These are phyloP conservation scores for Coptodon bakossiorum DNA, from an alignment of 2,113 vertebrate species.

Conservation along the genomic window DNA sequence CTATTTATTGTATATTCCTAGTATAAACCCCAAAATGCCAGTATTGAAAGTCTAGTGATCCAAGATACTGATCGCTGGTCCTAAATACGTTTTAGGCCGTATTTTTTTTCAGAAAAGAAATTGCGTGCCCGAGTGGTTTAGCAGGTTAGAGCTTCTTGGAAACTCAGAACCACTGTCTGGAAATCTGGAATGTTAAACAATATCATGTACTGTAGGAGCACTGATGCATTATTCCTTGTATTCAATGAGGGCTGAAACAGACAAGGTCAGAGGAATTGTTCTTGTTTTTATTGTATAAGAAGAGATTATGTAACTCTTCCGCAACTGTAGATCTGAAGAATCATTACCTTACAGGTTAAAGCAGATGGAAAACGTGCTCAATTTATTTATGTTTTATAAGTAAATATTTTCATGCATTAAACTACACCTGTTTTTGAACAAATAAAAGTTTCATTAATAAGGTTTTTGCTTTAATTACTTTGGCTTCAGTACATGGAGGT, in stretches of 20 bases:
- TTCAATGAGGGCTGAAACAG: not conserved
- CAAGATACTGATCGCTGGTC: not conserved
- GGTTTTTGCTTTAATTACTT: not conserved
- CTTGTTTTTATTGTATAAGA: not conserved
- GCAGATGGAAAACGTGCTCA: not conserved
- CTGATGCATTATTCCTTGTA: not conserved
- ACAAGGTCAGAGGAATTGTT: not conserved
- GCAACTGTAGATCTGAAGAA: not conserved
- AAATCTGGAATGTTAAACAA: not conserved
- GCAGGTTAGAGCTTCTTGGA: slow-evolving; percentile 5
- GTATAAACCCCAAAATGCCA: not conserved
- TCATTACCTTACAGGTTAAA: not conserved
- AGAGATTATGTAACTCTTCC: not conserved
- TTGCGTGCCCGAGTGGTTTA: not conserved
- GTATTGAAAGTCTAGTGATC: not conserved
- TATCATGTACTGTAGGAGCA: not conserved
- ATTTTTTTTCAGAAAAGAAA: slow-evolving; percentile 2
- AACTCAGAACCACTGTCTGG: not conserved
- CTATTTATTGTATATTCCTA: not conserved
- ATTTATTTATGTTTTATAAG: not conserved
- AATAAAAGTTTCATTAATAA: not conserved
- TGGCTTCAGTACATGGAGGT: not conserved
- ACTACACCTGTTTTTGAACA: not conserved
- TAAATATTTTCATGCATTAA: not conserved
- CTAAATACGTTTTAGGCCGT: not conserved